Percentiles rank a stretch among this genome's conserved stretches.
These are phyloP conservation scores for Apoderus coryli DNA, from an alignment of 2,888 invertebrate genomes.

Conservation along the genomic window DNA sequence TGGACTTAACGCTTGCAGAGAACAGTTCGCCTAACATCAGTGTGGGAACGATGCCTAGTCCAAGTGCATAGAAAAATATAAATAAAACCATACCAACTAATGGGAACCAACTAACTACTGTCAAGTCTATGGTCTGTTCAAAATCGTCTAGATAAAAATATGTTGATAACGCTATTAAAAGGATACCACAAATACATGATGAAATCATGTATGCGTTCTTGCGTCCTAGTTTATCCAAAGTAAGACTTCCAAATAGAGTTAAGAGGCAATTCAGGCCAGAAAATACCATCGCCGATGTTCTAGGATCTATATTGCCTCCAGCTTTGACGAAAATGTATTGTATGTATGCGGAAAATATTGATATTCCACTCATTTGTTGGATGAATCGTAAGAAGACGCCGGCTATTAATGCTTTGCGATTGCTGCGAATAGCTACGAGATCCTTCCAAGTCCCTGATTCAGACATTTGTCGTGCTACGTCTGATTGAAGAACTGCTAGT, in stretches of 20 bases:
- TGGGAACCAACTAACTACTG: conserved; percentile 22
- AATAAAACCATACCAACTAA: conserved; percentile 21
- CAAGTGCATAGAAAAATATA: conserved; percentile 16
- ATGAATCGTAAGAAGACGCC: conserved; percentile 22
- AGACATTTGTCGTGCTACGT: conserved; percentile 24
- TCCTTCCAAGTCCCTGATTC: conserved; percentile 26
- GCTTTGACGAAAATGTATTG: conserved; percentile 27
- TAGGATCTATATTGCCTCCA: conserved; percentile 24
- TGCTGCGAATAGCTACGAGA: conserved; percentile 21
- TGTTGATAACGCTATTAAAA: conserved; percentile 19
- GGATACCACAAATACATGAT: conserved; percentile 17
- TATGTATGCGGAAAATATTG: conserved; percentile 22
- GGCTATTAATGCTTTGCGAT: conserved; percentile 23
- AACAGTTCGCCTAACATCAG: conserved; percentile 25
- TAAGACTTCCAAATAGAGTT: conserved; percentile 17
- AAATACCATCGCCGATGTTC: conserved; percentile 23
- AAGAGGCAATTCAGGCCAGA: conserved; percentile 16
- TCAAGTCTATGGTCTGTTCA: conserved; percentile 15
- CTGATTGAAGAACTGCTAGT: conserved; percentile 19
- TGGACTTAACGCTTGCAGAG: conserved; percentile 24
- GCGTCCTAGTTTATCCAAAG: conserved; percentile 23
- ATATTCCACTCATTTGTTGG: conserved; percentile 25
- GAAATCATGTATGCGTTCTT: conserved; percentile 22
- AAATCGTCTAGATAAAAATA: conserved; percentile 22
- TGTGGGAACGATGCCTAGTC: conserved; percentile 22